Evolutionary conservation across 2,797 vertebrate species (phyloP), one percentile per base, ranked within the genome.

Genomic region (Varecia variegata): DNA sequence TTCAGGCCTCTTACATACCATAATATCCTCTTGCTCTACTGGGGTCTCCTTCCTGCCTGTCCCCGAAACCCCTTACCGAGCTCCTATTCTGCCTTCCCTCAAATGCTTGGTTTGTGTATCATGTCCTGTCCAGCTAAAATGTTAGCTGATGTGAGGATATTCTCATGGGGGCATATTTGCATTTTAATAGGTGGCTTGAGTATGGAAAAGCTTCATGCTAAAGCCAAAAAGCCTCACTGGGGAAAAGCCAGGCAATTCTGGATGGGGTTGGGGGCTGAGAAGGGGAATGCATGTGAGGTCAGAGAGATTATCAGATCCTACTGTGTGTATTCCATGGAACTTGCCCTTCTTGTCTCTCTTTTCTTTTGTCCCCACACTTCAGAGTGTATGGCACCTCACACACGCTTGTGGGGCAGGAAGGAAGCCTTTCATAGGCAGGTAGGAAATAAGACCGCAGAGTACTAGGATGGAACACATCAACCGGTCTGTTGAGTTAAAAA

Each of bases 141-240:
- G 38, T 47, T 76, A 43, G 52, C 40, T 7, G 18, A 43, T 18
- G 43, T 56, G 32, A n/a, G 68, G 32, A n/a, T 82, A 47, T 14
- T 82, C 70, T 60, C 7, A 0, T 14, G n/a, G 62, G 40, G 27
- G 6, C 2, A 17, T 70, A 79, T 94, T 95, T 86, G 65, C 67
- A 84, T 94, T 74, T 94, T 84, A 88, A 71, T 65, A 56, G 62
- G 56, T 80, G 65, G 23, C 35, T 74, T 54, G 95, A 84, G 84
- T 90, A 62, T 43, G 90, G 74, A 54, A 88, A 50, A 80, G 15
- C 14, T 90, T 93, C 68, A 74, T 79, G 15, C 47, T 80, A 45
- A 84, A 67, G 95, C 58, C 32, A 7, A 25, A 80, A 52, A 70
- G 17, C 7, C 43, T 95, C 32, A 7, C 23, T 38, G 52, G 82